A percentile compares a stretch with the other conserved stretches of the same genome.
These are phyloP conservation scores for Lepidurus couesii DNA, from an alignment of 1,140 invertebrate species.

Conservation along the genomic window DNA sequence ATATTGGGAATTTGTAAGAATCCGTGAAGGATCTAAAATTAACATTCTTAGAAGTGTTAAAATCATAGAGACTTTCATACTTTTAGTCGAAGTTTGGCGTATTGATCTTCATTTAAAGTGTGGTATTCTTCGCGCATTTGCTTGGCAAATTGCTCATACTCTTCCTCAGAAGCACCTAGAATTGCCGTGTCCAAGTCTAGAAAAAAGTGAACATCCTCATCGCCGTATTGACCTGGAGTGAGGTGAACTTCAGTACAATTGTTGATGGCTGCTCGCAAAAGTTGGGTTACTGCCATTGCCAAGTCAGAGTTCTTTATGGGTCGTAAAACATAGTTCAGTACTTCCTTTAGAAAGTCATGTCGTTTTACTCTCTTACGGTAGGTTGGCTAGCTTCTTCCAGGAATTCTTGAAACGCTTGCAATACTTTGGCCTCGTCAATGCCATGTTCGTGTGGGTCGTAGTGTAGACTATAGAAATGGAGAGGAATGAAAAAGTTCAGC, in stretches of 20 bases:
- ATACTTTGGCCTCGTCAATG: constrained; percentile 26
- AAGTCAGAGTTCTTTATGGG: constrained; percentile 13
- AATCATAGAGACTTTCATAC: not conserved
- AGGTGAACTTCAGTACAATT: constrained; percentile 29
- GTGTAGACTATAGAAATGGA: constrained; percentile 30
- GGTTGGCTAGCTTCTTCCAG: not conserved
- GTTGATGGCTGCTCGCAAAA: constrained; percentile 13
- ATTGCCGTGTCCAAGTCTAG: constrained; percentile 33
- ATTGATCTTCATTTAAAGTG: constrained; percentile 28
- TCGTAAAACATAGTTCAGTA: not conserved
- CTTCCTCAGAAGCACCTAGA: not conserved
- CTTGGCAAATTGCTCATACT: constrained; percentile 27
- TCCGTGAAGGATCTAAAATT: constrained; percentile 52
- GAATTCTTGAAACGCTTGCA: constrained; percentile 29
- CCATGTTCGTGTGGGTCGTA: constrained; percentile 32
- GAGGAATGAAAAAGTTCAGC: not conserved
- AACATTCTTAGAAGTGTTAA: not conserved
- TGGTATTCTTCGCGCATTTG: constrained; percentile 29
- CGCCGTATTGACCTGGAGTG: constrained; percentile 22
- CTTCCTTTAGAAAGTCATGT: not conserved
- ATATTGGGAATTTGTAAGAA: constrained; percentile 61
- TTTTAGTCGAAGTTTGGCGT: constrained; percentile 27
- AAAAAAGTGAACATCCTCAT: constrained; percentile 32
- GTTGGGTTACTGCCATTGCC: not conserved
- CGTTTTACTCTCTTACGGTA: constrained; percentile 11